Evolutionary conservation across 2,888 invertebrate genomes (phyloP).

Genomic region (Seladonia tumulorum): DNA sequence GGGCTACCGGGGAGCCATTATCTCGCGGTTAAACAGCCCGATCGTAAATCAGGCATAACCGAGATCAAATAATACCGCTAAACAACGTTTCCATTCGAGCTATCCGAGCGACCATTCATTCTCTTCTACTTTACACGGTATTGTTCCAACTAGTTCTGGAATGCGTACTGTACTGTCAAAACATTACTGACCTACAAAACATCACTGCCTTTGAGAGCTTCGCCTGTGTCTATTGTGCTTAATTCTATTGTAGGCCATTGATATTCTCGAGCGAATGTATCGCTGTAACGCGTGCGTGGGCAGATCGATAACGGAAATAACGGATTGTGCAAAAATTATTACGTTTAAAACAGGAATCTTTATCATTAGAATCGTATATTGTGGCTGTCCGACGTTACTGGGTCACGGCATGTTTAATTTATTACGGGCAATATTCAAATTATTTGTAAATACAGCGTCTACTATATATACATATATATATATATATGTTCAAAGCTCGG

Average conservation of each 20-base stretch:
- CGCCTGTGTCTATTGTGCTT: background rate
- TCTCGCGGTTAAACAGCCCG: constrained; percentile 51
- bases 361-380: background rate
- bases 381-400: background rate
- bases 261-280: background rate
- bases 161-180: constrained; percentile 11
- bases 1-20: constrained; percentile 48
- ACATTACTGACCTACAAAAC: constrained; percentile 1
- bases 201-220: background rate
- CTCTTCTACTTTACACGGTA: background rate
- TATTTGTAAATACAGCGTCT: background rate
- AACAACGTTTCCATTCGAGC: constrained; percentile 54
- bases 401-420: background rate
- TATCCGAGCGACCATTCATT: constrained; percentile 29
- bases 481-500: too few relatives aligned
- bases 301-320: background rate
- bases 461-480: too few relatives aligned
- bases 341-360: background rate
- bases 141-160: constrained; percentile 4
- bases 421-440: background rate
- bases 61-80: constrained; percentile 60
- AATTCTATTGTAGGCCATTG: background rate
- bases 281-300: background rate
- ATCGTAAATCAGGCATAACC: constrained; percentile 56
- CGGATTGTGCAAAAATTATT: background rate